Evolutionary conservation across 2,113 vertebrate species (phyloP).

Genomic region (Pelobates fuscus): DNA sequence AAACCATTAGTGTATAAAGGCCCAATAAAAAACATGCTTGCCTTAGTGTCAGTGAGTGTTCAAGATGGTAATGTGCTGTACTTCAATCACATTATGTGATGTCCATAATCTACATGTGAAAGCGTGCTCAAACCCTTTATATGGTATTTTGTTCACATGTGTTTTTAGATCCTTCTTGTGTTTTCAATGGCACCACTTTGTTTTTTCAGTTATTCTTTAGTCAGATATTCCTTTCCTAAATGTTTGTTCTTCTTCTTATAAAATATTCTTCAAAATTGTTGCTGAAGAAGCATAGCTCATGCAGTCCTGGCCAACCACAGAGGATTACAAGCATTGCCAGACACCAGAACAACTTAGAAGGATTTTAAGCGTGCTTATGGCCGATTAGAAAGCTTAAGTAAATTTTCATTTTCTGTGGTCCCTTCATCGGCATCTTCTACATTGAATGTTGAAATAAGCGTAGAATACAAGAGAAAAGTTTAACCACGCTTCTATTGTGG

Average conservation of each 20-base stretch:
- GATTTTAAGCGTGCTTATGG: conserved; percentile 24
- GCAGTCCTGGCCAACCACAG: conserved; percentile 29
- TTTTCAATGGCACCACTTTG: conserved; percentile 16
- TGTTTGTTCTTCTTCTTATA: conserved; percentile 20
- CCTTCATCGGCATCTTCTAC: conserved; percentile 14
- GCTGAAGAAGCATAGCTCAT: conserved; percentile 32
- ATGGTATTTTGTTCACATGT: conserved; percentile 9
- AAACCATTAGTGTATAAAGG: conserved; percentile 6
- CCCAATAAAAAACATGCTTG: conserved; percentile 1
- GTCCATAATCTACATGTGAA: conserved; percentile 14
- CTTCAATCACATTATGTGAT: conserved; percentile 4
- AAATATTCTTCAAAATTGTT: conserved; percentile 28
- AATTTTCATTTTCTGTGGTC: conserved; percentile 14
- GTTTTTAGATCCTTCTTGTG: conserved; percentile 19
- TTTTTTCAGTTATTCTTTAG: conserved; percentile 39
- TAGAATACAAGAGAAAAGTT: neutral
- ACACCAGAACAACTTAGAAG: conserved; percentile 28
- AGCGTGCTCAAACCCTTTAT: conserved; percentile 1
- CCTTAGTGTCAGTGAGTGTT: neutral
- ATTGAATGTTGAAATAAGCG: conserved; percentile 12
- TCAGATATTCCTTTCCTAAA: conserved; percentile 28
- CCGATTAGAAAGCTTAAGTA: conserved; percentile 38
- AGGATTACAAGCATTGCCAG: conserved; percentile 21
- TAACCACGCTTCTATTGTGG: neutral
- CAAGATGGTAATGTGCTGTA: conserved; percentile 5